A percentile compares a stretch with the other conserved stretches of the same genome.
Evolutionary conservation across 2,113 vertebrate genomes (phyloP).

Genomic region (Shinisaurus crocodilurus): DNA sequence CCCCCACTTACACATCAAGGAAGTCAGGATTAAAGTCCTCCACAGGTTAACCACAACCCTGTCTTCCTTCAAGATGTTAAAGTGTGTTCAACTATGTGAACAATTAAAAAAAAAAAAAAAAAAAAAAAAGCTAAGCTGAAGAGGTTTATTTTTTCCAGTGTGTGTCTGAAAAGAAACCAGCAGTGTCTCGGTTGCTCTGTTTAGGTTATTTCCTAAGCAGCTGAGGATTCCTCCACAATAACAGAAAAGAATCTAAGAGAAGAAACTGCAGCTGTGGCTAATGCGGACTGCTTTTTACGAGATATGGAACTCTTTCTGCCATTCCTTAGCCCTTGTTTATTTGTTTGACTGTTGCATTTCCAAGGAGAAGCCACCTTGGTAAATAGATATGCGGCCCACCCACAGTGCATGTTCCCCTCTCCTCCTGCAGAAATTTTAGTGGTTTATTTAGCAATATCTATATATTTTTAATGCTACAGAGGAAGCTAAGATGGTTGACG

Average conservation of each 20-base stretch:
- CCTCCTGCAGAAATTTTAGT: neutral
- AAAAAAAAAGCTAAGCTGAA: constrained; percentile 33
- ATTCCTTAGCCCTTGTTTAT: constrained; percentile 53
- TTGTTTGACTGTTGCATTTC: constrained; percentile 58
- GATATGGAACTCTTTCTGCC: constrained; percentile 16
- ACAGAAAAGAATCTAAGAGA: constrained; percentile 66
- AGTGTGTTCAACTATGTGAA: constrained; percentile 35
- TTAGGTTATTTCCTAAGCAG: constrained; percentile 69
- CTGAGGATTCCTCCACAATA: constrained; percentile 64
- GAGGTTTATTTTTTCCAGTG: constrained; percentile 46
- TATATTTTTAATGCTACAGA: neutral
- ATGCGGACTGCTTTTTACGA: constrained; percentile 64
- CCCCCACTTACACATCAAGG: neutral
- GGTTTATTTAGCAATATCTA: constrained; percentile 16
- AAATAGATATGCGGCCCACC: constrained; percentile 18
- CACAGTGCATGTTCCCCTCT: constrained; percentile 12
- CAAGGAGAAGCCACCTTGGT: constrained; percentile 44
- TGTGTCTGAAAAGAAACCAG: constrained; percentile 52
- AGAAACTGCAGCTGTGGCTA: constrained; percentile 69
- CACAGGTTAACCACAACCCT: constrained; percentile 31
- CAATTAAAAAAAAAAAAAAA: neutral
- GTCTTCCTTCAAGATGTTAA: constrained; percentile 21
- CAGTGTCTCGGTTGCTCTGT: constrained; percentile 56
- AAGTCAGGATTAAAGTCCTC: neutral
- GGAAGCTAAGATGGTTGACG: accelerated